These are phyloP conservation scores for Nyctereutes procyonoides DNA, from an alignment of 2,113 vertebrate genomes.

Conservation along the genomic window DNA sequence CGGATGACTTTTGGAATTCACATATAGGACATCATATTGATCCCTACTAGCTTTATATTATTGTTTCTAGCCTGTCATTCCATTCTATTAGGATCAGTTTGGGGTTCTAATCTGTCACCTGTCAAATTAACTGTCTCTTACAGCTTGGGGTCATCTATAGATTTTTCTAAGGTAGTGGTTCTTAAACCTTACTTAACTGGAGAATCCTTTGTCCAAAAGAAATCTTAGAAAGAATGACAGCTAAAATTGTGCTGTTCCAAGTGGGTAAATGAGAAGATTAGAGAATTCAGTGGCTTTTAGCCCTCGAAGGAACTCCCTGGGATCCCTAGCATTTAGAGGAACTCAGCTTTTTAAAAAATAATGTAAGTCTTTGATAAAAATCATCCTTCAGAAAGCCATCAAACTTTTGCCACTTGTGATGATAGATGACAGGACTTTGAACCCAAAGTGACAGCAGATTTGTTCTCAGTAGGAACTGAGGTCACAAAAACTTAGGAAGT, in stretches of 20 bases:
- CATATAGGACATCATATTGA: constrained; percentile 47
- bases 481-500: neutral
- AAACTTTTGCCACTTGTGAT: neutral
- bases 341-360: neutral
- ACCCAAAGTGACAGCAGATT: neutral
- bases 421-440: neutral
- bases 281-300: neutral
- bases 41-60: constrained; percentile 53
- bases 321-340: constrained; percentile 37
- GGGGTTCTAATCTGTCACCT: constrained; percentile 52
- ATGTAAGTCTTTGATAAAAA: constrained; percentile 29
- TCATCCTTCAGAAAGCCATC: constrained; percentile 15
- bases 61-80: constrained; percentile 49
- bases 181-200: constrained; percentile 42
- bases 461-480: constrained; percentile 4
- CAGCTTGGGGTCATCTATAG: constrained; percentile 45
- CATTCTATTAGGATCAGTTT: constrained; percentile 42
- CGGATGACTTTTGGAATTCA: constrained; percentile 51
- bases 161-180: constrained; percentile 51
- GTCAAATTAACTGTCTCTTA: constrained; percentile 46
- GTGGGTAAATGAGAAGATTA: neutral
- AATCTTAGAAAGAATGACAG: constrained; percentile 50
- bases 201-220: constrained; percentile 51
- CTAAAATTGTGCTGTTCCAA: constrained; percentile 30
- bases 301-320: neutral